A percentile compares a stretch with the other conserved stretches of the same genome.
phyloP scores from a whole-genome alignment of 2,888 invertebrate species.

The Acrobasis consociella region DNA sequence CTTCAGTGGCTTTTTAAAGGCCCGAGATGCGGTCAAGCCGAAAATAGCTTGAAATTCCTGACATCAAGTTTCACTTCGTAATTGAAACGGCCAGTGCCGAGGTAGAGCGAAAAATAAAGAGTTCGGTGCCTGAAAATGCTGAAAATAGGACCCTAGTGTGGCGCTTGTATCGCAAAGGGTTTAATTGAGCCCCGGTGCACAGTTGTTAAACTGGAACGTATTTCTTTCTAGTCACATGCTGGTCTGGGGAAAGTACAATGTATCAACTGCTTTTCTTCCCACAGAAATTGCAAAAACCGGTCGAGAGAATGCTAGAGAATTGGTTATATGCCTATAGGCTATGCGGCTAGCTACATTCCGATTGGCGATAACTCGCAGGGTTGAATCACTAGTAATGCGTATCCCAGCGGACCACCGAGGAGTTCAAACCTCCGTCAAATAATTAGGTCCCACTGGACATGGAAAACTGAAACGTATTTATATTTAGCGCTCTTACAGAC shows the following conservation, averaged over 20 bases:
- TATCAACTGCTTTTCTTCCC: too few relatives aligned
- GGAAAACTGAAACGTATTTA: slow-evolving; percentile 27
- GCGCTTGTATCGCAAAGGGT: slow-evolving; percentile 31
- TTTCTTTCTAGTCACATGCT: too few relatives aligned
- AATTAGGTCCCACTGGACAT: slow-evolving; percentile 42
- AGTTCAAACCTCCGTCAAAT: too few relatives aligned
- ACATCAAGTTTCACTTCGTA: slow-evolving; percentile 54
- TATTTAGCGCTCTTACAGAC: too few relatives aligned
- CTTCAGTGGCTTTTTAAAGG: slow-evolving; percentile 36
- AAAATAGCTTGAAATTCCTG: slow-evolving; percentile 60
- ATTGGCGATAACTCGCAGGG: too few relatives aligned
- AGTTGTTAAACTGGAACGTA: slow-evolving; percentile 31
- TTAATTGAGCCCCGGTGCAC: slow-evolving; percentile 41
- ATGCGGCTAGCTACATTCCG: too few relatives aligned
- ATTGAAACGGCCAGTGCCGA: slow-evolving; percentile 48
- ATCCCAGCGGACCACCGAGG: too few relatives aligned
- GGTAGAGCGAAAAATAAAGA: slow-evolving; percentile 51
- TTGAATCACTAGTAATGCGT: too few relatives aligned
- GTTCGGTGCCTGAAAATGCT: slow-evolving; percentile 38
- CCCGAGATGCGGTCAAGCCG: slow-evolving; percentile 49
- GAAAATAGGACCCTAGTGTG: slow-evolving; percentile 50
- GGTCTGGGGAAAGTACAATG: too few relatives aligned
- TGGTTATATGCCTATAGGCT: too few relatives aligned
- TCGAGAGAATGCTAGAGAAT: too few relatives aligned
- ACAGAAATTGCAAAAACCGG: too few relatives aligned